Base-by-base conservation (phyloP, 2,888 invertebrate species). In the Apotomis capreana region DNA sequence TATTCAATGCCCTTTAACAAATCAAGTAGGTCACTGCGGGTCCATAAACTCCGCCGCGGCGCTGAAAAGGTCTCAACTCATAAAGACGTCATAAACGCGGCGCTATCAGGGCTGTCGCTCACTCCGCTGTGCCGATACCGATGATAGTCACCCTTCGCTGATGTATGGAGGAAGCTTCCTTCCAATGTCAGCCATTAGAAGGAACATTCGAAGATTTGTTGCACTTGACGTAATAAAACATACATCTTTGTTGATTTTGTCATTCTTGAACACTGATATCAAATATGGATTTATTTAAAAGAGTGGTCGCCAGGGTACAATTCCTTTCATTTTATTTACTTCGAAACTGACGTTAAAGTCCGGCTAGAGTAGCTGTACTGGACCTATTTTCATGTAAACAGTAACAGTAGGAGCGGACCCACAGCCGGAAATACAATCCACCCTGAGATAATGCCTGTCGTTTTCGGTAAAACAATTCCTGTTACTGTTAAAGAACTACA, bases 61-160 rank as follows among this genome's bases (percentile, higher is more conserved):
- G 26, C 52, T 61, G 54, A 68, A 68, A 54, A 61, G 61, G 61
- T 46, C 54, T 52, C n/a, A 61, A 61, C 26, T 68, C 71, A 67
- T 71, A 68, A 71, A 71, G 65, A n/a, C 8, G 40, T 68, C 71
- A 60, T 71, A 71, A 71, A 71, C 49, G 9, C 49, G 49, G 49
- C 64, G 54, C 12, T 64, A 64, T 64, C 64, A 9, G 54, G 10
- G 15, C 49, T 4, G 61, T 49, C 36, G 36, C 58, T 36, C 37
- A 37, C 5, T n/a, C 58, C 37, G 9, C 44, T 44, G 44, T 13
- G 55, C 10, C 46, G 55, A 44, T 57, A 55, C 55, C 26, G 15
- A 46, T n/a, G 46, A 37, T 52, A 9, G 51, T 36, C 26, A n/a
- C 61, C 3, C 60, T 26, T 15, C 40, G 40, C 40, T 40, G 40